Conservation (phyloP, 2,113 vertebrate species). For the Tragulus kanchil region DNA sequence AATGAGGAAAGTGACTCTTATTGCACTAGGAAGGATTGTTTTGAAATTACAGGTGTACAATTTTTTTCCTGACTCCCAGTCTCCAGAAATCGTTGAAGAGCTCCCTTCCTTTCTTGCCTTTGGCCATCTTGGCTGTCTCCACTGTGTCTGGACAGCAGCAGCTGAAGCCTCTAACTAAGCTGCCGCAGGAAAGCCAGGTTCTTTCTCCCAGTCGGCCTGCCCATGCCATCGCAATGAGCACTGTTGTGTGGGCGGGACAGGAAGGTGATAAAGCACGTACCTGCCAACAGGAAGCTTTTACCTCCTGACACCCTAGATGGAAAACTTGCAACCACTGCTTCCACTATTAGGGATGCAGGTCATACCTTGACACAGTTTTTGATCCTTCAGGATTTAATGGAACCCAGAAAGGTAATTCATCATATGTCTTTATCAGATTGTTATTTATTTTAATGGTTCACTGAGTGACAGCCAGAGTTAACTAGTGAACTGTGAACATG, state of each 20-base stretch:
- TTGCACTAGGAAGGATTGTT: conserved; percentile 20
- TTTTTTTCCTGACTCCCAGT: neutral
- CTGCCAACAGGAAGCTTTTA: neutral
- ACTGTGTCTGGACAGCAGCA: neutral
- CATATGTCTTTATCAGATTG: conserved; percentile 71
- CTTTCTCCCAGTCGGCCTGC: neutral
- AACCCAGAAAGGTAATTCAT: conserved; percentile 61
- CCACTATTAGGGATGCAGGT: conserved; percentile 45
- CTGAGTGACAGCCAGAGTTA: conserved; percentile 71
- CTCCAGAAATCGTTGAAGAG: conserved; percentile 37
- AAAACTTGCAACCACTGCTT: neutral
- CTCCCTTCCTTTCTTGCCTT: neutral
- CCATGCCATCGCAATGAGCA: neutral
- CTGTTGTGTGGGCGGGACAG: neutral
- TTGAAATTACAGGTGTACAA: neutral
- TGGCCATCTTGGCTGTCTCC: neutral
- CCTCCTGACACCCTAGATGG: neutral
- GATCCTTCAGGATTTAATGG: conserved; percentile 68
- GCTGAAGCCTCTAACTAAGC: neutral
- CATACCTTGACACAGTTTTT: conserved; percentile 36
- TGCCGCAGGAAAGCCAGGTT: neutral
- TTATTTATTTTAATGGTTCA: conserved; percentile 80
- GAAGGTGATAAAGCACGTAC: neutral
- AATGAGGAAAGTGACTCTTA: neutral
- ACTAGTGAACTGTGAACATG: conserved; percentile 67